Evolutionary conservation across 2,113 vertebrate species (phyloP), one percentile per base, ranked within the genome.

Genomic region (Gadus macrocephalus): DNA sequence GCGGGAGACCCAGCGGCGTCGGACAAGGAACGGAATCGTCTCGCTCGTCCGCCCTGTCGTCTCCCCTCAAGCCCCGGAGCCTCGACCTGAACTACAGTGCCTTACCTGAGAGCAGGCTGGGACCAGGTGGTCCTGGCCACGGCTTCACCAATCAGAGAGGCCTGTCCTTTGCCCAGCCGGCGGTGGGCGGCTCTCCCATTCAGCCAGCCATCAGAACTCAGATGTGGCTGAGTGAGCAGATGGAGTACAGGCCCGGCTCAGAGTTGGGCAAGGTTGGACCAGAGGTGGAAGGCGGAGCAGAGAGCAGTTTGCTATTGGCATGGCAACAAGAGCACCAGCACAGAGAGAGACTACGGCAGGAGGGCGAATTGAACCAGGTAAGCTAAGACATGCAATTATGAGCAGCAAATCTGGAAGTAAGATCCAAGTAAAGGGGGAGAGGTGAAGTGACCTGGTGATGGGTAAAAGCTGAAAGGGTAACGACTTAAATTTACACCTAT

Each of bases 221-320:
- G 70, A 95, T 96, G 95, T 98, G 96, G 96, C 93, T 98, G 68
- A 96, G 93, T 0, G 95, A 98, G 64, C 97, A 98, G 89, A 81
- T 98, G 90, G 96, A 95, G 80, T 90, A 93, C 77, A 80, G 88
- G 83, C 89, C 74, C 73, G 68, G 70, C 0, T 66, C 80, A 0
- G 92, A 93, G 56, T 19, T 22, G 22, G 25, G 66, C 9, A 62
- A 25, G 3, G 22, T 19, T 25, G 75, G 55, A 64, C 59, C 11
- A 11, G 76, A 84, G 22, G 20, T 2, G 0, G 74, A 71, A 8
- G 55, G 22, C 4, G 68, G 75, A 28, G 62, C 38, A 1, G 42
- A 59, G 31, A 66, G 70, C 85, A 91, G 38, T 85, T 85, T 0
- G 2, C 1, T 88, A 8, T 67, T 85, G 20, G 71, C 90, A 0